Evolutionary conservation across 2,113 vertebrate species (phyloP), one percentile per base, ranked within the genome.

Genomic region (Phalacrocorax pelagicus): DNA sequence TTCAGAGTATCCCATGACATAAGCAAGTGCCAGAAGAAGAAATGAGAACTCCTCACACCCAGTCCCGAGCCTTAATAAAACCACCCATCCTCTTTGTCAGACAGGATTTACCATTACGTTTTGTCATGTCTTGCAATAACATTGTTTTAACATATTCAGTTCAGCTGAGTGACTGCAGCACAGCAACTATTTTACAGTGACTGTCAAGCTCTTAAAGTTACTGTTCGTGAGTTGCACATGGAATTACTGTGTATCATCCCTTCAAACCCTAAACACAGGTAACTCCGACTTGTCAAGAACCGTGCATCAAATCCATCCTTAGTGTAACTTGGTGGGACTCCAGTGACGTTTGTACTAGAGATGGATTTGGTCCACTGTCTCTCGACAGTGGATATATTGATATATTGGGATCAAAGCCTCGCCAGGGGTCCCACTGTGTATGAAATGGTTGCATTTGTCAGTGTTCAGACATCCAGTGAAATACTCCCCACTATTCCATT

Each of bases 371-470:
- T 86, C 77, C 65, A 29, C 51, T 81, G 49, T 83, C 67, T 86
- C 88, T 47, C 79, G 80, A 65, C 70, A n/a, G n/a, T n/a, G n/a
- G n/a, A n/a, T n/a, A n/a, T 94, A 73, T 73, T 86, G 77, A 87
- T 69, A 58, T 9, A 87, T 57, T 93, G 72, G 88, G 91, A 96
- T 94, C 96, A 94, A 74, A 94, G 73, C 84, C 88, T 72, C 75
- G 63, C 82, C 90, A 90, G 82, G 79, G 52, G 86, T 15, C 94
- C 94, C 47, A 75, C 94, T 96, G 90, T 24, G 90, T 27, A 40
- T 18, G 75, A 91, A 95, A 93, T 84, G 75, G 47, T 29, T 88
- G 86, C 72, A 86, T 96, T 96, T 95, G 55, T 93, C 94, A 95
- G 58, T 54, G 86, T 59, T 92, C 79, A 95, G 91, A 94, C 84